Evolutionary conservation across 2,113 vertebrate genomes (phyloP).

Genomic region (Aramus guarauna): DNA sequence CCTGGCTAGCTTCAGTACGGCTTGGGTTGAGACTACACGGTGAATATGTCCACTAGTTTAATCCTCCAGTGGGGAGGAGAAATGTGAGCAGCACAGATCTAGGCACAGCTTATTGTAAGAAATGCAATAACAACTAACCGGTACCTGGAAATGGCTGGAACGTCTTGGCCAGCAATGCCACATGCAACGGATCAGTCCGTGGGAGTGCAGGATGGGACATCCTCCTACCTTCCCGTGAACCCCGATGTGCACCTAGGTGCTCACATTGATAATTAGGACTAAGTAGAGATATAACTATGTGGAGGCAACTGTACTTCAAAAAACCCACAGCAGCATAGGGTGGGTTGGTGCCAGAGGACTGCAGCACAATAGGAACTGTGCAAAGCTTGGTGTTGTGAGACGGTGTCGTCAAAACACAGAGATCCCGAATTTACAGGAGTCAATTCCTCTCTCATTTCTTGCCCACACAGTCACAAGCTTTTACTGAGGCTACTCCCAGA

Average conservation of each 20-base stretch:
- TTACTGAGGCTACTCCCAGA: neutral
- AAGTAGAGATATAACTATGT: neutral
- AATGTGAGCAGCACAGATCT: neutral
- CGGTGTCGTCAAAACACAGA: neutral
- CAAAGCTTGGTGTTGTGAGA: neutral
- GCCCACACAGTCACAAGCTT: neutral
- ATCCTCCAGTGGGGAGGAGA: neutral
- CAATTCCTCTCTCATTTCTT: neutral
- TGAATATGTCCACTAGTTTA: neutral
- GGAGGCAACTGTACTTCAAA: neutral
- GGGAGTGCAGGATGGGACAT: neutral
- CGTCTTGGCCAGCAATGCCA: neutral
- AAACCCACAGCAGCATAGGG: neutral
- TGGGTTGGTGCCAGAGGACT: neutral
- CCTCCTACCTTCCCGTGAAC: too few species aligned
- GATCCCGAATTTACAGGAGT: rapidly evolving
- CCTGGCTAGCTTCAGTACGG: neutral
- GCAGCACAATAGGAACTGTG: neutral
- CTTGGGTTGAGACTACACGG: neutral
- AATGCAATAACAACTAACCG: rapidly evolving
- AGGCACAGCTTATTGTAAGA: neutral
- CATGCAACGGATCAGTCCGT: rapidly evolving
- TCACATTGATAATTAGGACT: neutral
- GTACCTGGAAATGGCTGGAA: neutral
- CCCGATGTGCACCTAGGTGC: rapidly evolving